Conservation (phyloP, 37 sponge, comb jelly and placozoan species). For the Geodia barretti region DNA sequence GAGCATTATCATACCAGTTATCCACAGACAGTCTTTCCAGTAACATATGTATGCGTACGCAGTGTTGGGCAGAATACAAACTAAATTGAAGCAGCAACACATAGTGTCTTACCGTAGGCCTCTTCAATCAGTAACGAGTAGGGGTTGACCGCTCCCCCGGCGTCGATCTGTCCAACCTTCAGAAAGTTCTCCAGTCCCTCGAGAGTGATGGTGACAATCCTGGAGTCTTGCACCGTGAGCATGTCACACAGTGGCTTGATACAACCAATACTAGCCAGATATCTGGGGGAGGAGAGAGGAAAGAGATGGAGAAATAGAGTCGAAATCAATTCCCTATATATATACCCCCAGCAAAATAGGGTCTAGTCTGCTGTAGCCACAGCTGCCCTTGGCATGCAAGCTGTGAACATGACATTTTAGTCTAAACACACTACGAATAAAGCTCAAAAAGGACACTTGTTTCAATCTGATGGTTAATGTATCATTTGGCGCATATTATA, state of each 20-base stretch:
- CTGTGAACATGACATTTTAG: too few relatives aligned
- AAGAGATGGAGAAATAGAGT: neutral
- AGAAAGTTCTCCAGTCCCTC: constrained; percentile 79
- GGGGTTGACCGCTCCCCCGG: constrained; percentile 53
- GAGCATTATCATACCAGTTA: neutral
- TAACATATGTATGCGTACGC: neutral
- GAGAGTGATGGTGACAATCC: constrained; percentile 68
- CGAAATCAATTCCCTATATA: too few relatives aligned
- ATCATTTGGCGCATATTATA: too few relatives aligned
- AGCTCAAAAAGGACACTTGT: too few relatives aligned
- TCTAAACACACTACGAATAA: too few relatives aligned
- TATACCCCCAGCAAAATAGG: too few relatives aligned
- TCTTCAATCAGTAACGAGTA: constrained; percentile 67
- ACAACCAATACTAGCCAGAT: constrained; percentile 60
- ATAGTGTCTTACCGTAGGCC: constrained; percentile 46
- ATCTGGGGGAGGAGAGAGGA: constrained; percentile 27
- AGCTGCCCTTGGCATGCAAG: too few relatives aligned
- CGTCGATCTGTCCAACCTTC: constrained; percentile 44
- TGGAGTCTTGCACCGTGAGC: constrained; percentile 71
- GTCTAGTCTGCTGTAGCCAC: too few relatives aligned
- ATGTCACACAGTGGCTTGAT: constrained; percentile 84
- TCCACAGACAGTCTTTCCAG: neutral
- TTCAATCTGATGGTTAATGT: too few relatives aligned
- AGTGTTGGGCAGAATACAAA: neutral
- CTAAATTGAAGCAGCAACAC: neutral